A percentile compares a stretch with the other conserved stretches of the same genome.
Conservation (phyloP, 2,113 vertebrate species). For the Pimephales promelas region DNA sequence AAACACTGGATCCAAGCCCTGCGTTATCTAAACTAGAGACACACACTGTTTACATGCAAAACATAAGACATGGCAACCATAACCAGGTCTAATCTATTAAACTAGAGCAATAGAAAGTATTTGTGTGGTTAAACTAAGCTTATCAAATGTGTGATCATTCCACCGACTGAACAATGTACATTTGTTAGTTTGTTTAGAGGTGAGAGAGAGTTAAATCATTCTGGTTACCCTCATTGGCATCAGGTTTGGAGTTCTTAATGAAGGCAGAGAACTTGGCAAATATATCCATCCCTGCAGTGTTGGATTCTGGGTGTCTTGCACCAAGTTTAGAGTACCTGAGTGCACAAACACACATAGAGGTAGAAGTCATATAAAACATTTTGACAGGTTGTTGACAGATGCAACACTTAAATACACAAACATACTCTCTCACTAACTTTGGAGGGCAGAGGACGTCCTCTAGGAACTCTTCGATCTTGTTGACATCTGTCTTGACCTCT, state of each 20-base stretch:
- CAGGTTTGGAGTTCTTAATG: constrained; percentile 97
- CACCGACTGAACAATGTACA: not conserved
- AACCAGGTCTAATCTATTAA: not conserved
- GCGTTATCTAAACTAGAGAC: not conserved
- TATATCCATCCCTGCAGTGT: constrained; percentile 97
- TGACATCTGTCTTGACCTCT: constrained; percentile 97
- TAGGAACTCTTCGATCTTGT: constrained; percentile 99
- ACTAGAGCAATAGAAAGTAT: not conserved
- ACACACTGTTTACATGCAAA: constrained; percentile 2
- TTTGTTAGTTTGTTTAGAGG: not conserved
- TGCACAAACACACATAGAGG: not conserved
- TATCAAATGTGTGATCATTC: constrained; percentile 1
- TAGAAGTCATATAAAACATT: not conserved
- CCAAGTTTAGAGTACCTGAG: constrained; percentile 81
- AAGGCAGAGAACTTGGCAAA: constrained; percentile 98
- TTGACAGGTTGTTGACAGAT: not conserved
- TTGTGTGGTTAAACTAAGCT: not conserved
- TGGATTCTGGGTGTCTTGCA: constrained; percentile 94
- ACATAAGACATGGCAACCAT: not conserved
- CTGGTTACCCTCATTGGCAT: constrained; percentile 91
- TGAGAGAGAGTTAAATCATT: not conserved
- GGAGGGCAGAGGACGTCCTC: constrained; percentile 94
- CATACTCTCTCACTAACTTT: constrained; percentile 80
- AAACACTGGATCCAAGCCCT: constrained; percentile 2
- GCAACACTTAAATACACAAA: not conserved